Evolutionary conservation across 2,888 invertebrate genomes (phyloP).

Genomic region (Octonoba sinensis): DNA sequence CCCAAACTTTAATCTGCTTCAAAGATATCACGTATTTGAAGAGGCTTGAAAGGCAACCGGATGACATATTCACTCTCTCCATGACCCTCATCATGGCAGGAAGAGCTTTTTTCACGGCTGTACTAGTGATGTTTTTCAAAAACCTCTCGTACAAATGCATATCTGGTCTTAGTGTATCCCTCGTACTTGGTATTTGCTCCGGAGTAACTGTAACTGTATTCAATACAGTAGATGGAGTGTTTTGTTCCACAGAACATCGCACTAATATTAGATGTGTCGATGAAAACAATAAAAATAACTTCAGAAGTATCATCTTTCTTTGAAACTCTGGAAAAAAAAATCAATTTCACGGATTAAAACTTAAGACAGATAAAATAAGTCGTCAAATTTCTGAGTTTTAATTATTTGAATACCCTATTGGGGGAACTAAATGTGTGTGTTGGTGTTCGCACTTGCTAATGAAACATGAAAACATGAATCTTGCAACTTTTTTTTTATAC

Average conservation of each 20-base stretch:
- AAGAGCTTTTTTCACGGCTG: constrained; percentile 24
- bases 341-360: no score
- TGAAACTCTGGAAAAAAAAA: no score
- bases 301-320: no score
- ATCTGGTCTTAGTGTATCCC: constrained; percentile 19
- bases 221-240: background rate
- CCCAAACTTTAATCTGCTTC: constrained; percentile 56
- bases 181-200: background rate
- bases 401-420: no score
- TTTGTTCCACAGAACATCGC: constrained; percentile 5
- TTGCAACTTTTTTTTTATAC: no score
- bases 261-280: background rate
- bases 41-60: constrained; percentile 40
- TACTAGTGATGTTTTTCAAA: constrained; percentile 45
- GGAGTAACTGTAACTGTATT: background rate
- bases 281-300: no score
- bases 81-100: constrained; percentile 28
- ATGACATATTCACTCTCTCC: constrained; percentile 44
- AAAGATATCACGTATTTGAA: constrained; percentile 41
- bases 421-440: no score
- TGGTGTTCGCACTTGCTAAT: no score
- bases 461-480: no score
- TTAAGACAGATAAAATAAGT: no score
- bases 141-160: constrained; percentile 34
- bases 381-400: no score